phyloP scores from a whole-genome alignment of 2,888 invertebrate species.

The Gerris lacustris region DNA sequence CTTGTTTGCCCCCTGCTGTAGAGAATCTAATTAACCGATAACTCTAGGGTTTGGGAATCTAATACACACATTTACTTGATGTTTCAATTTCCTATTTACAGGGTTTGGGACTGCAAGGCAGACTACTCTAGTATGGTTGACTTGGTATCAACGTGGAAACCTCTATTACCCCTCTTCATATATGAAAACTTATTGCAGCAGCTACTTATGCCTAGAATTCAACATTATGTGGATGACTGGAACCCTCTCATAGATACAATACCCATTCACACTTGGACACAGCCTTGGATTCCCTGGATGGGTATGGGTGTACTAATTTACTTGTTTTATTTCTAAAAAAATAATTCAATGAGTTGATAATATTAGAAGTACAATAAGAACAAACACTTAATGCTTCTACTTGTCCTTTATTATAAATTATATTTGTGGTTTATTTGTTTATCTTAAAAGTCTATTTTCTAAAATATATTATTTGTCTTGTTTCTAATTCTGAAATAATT shows the following conservation, averaged over 20 bases:
- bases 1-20: too few species aligned
- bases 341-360: too few species aligned
- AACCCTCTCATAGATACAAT: conserved; percentile 89
- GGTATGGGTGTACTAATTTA: conserved; percentile 39
- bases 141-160: conserved; percentile 68
- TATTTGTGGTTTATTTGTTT: too few species aligned
- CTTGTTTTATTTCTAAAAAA: too few species aligned
- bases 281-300: conserved; percentile 87
- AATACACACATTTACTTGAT: too few species aligned
- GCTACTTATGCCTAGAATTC: conserved; percentile 60
- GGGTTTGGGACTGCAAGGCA: conserved; percentile 59
- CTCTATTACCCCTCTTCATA: conserved; percentile 71
- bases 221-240: conserved; percentile 74
- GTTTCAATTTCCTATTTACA: conserved; percentile 33
- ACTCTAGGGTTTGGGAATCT: too few species aligned
- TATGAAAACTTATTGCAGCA: conserved; percentile 69
- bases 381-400: too few species aligned
- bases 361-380: too few species aligned
- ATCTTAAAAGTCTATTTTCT: background rate
- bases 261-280: conserved; percentile 93
- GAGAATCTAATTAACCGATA: too few species aligned
- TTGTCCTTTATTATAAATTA: too few species aligned
- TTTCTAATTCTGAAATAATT: conserved; percentile 4
- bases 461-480: background rate
- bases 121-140: conserved; percentile 46